A percentile compares a stretch with the other conserved stretches of the same genome.
These are phyloP conservation scores for Julus scandinavius DNA, from an alignment of 2,888 invertebrate genomes.

Conservation along the genomic window DNA sequence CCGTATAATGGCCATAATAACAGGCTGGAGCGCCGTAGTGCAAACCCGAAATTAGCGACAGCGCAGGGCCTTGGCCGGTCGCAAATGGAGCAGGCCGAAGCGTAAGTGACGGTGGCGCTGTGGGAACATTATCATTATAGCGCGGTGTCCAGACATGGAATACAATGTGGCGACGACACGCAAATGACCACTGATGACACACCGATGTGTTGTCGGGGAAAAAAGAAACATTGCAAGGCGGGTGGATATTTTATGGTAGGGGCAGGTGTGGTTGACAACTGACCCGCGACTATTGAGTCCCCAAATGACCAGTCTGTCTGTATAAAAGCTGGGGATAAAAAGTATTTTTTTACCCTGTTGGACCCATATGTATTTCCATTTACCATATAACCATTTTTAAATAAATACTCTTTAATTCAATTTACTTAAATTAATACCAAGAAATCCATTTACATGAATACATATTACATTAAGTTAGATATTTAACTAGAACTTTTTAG, in stretches of 20 bases:
- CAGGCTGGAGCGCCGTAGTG: conserved; percentile 28
- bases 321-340: no score
- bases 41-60: conserved; percentile 45
- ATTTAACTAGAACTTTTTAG: no score
- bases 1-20: conserved; percentile 15
- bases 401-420: no score
- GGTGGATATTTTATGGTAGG: not conserved
- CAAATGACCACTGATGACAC: conserved; percentile 31
- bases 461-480: no score
- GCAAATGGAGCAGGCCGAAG: conserved; percentile 17
- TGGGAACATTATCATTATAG: not conserved
- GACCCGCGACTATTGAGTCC: not conserved
- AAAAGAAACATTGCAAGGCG: not conserved
- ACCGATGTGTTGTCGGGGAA: not conserved
- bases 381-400: no score
- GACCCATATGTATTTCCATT: no score
- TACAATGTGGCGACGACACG: not conserved
- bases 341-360: no score
- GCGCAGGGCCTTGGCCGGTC: not conserved
- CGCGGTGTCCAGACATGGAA: not conserved
- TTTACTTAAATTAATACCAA: no score
- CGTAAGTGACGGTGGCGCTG: not conserved
- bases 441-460: no score
- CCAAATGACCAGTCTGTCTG: no score
- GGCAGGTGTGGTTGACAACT: not conserved